These are phyloP conservation scores for Acleris literana DNA, from an alignment of 2,888 invertebrate genomes.

Conservation along the genomic window DNA sequence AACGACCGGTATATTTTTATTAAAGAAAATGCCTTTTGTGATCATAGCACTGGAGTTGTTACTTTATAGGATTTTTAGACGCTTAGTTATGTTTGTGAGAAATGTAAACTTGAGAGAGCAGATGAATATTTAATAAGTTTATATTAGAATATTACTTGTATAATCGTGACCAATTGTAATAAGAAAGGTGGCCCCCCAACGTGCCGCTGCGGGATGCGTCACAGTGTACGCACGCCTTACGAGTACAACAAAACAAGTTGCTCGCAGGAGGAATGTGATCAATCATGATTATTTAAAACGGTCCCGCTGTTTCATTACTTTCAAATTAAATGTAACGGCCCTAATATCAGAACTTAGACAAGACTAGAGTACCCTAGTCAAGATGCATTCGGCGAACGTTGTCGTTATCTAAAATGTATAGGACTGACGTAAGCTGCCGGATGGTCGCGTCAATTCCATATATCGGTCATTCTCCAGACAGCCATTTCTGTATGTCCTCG, in stretches of 20 bases:
- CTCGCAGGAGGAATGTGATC: conserved; percentile 55
- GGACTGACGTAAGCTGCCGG: too few species aligned
- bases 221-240: conserved; percentile 45
- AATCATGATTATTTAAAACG: conserved; percentile 53
- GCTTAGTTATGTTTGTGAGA: conserved; percentile 24
- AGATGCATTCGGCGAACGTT: too few species aligned
- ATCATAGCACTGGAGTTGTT: conserved; percentile 14
- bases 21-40: conserved; percentile 29
- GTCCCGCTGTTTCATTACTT: conserved; percentile 18
- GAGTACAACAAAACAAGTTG: conserved; percentile 51
- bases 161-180: conserved; percentile 75
- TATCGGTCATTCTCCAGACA: too few species aligned
- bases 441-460: too few species aligned
- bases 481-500: too few species aligned
- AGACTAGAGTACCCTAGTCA: too few species aligned
- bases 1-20: conserved; percentile 24
- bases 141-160: conserved; percentile 58
- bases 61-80: conserved; percentile 7
- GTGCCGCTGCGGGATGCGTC: conserved; percentile 67
- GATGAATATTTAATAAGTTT: conserved; percentile 58
- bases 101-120: conserved; percentile 30
- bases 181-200: conserved; percentile 63
- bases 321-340: conserved; percentile 19
- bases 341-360: not conserved
- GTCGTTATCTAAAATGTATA: too few species aligned